A percentile compares a stretch with the other conserved stretches of the same genome.
Conservation (phyloP, 2,888 invertebrate genomes). For the Xestia sexstrigata region DNA sequence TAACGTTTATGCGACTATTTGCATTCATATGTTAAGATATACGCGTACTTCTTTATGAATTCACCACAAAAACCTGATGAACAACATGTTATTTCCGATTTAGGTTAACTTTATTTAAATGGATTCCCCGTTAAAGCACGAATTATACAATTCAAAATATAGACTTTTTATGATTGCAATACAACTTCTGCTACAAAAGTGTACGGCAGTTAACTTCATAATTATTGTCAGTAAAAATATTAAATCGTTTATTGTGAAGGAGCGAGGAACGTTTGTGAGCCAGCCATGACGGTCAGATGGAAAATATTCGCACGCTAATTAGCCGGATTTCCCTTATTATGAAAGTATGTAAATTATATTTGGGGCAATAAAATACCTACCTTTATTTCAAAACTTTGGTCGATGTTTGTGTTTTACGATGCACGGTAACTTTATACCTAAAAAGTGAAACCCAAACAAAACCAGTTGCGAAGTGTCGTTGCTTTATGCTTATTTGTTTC, state of each 20-base stretch:
- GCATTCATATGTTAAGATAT: slow-evolving; percentile 50
- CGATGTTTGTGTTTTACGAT: slow-evolving; percentile 51
- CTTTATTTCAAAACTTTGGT: slow-evolving; percentile 39
- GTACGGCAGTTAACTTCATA: slow-evolving; percentile 68
- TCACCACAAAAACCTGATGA: slow-evolving; percentile 27
- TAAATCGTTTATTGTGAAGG: slow-evolving; percentile 64
- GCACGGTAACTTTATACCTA: slow-evolving; percentile 54
- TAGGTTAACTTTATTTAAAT: slow-evolving; percentile 70
- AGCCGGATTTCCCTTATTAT: slow-evolving; percentile 78
- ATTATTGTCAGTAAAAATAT: slow-evolving; percentile 71
- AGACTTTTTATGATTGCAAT: slow-evolving; percentile 64
- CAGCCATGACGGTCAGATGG: slow-evolving; percentile 71
- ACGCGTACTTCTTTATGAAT: slow-evolving; percentile 51
- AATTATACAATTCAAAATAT: slow-evolving; percentile 67
- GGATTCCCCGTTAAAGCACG: slow-evolving; percentile 67
- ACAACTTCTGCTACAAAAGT: slow-evolving; percentile 66
- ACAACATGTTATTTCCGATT: slow-evolving; percentile 56
- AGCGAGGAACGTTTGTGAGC: slow-evolving; percentile 53
- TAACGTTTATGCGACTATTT: slow-evolving; percentile 45
- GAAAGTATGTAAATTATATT: slow-evolving; percentile 74
- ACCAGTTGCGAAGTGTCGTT: slow-evolving; percentile 42
- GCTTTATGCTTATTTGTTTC: slow-evolving; percentile 44
- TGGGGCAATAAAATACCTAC: slow-evolving; percentile 63
- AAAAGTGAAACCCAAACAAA: slow-evolving; percentile 53
- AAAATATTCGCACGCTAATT: slow-evolving; percentile 76